These are phyloP conservation scores for Bombycilla garrulus DNA, from an alignment of 2,113 vertebrate species.

Conservation along the genomic window DNA sequence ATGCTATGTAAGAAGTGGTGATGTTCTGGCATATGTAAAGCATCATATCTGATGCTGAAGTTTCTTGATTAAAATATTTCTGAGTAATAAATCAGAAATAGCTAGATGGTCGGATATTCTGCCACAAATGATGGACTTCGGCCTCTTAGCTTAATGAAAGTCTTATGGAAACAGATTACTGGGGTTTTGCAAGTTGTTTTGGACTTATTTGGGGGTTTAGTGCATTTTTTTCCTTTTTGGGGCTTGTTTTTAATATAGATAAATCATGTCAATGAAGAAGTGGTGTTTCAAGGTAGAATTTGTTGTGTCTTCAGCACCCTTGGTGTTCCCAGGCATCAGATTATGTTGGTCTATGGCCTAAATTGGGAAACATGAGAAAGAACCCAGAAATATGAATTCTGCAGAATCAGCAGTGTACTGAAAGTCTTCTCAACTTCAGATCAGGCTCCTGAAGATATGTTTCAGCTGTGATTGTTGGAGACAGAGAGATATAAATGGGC, in stretches of 20 bases:
- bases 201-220: neutral
- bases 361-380: neutral
- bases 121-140: neutral
- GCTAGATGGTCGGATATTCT: neutral
- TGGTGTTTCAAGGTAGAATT: neutral
- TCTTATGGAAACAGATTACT: neutral
- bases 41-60: neutral
- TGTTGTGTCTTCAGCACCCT: neutral
- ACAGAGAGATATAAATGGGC: constrained; percentile 36
- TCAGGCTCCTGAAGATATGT: neutral
- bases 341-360: neutral
- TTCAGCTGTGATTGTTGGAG: constrained; percentile 29
- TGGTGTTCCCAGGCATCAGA: neutral
- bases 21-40: fast-evolving
- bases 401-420: neutral
- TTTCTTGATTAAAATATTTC: neutral
- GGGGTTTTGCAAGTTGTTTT: neutral
- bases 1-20: neutral
- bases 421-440: neutral
- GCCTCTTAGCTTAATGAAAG: neutral
- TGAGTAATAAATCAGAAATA: neutral
- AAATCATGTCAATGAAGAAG: neutral
- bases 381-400: neutral
- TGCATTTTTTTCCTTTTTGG: fast-evolving
- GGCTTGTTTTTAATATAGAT: neutral